A percentile compares a stretch with the other conserved stretches of the same genome.
These are phyloP conservation scores for Nibea albiflora DNA, from an alignment of 2,113 vertebrate genomes.

Conservation along the genomic window DNA sequence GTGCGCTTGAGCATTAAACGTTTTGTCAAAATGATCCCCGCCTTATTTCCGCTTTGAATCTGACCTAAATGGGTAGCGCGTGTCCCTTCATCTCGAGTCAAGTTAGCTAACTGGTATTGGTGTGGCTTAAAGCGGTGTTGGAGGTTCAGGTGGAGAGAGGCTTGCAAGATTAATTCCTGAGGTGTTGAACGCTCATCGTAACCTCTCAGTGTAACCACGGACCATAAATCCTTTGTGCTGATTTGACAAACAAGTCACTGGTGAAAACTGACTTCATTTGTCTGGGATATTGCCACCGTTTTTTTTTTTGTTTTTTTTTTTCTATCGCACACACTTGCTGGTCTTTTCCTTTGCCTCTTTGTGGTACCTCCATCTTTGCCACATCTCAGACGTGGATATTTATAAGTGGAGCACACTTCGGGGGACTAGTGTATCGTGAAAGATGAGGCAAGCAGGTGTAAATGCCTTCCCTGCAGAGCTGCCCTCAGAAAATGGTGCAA, in stretches of 20 bases:
- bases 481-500: conserved; percentile 70
- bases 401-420: conserved; percentile 72
- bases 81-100: not conserved
- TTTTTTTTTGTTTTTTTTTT: conserved; percentile 32
- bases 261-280: conserved; percentile 64
- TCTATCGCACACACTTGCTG: conserved; percentile 18
- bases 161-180: conserved; percentile 51
- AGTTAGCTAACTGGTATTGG: conserved; percentile 22
- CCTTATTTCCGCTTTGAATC: conserved; percentile 12
- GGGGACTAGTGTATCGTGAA: conserved; percentile 71
- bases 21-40: conserved; percentile 14
- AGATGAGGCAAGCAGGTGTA: conserved; percentile 81
- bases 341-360: conserved; percentile 32
- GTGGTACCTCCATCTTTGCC: conserved; percentile 43
- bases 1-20: conserved; percentile 7
- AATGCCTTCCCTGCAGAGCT: conserved; percentile 77
- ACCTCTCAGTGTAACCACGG: conserved; percentile 39
- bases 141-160: conserved; percentile 26
- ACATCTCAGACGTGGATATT: conserved; percentile 65
- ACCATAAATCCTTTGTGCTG: conserved; percentile 70
- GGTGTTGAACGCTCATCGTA: conserved; percentile 44
- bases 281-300: conserved; percentile 63
- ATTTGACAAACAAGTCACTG: conserved; percentile 71
- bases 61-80: conserved; percentile 6
- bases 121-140: conserved; percentile 27